These are phyloP conservation scores for Rhopalosiphum maidis DNA, from an alignment of 1,140 invertebrate genomes.

Conservation along the genomic window DNA sequence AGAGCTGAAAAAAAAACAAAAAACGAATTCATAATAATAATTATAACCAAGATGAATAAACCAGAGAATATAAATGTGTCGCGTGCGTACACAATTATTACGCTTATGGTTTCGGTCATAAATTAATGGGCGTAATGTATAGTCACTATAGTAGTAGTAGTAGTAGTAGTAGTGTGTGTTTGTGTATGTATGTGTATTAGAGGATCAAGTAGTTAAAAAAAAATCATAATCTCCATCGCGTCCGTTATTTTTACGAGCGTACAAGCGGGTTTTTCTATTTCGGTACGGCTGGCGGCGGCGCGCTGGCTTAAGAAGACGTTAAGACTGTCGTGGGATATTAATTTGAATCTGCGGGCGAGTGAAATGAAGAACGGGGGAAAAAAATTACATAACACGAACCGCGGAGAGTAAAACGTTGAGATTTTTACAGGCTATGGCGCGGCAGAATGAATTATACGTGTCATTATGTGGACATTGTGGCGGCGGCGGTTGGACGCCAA, in stretches of 20 bases:
- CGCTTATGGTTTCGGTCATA: conserved; percentile 1
- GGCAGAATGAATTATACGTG: conserved; percentile 44
- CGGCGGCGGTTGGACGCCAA: conserved; percentile 27
- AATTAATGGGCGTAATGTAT: conserved; percentile 26
- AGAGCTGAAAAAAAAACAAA: conserved; percentile 78
- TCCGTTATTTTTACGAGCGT: conserved; percentile 49
- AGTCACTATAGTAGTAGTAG: neutral
- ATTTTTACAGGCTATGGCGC: conserved; percentile 46
- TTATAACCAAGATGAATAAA: conserved; percentile 23
- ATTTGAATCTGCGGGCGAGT: conserved; percentile 19
- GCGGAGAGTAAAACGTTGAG: conserved; percentile 52
- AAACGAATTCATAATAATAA: conserved; percentile 59
- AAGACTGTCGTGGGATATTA: conserved; percentile 55
- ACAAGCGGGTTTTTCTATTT: conserved; percentile 57
- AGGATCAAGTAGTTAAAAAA: conserved; percentile 22
- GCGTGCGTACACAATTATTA: conserved; percentile 7
- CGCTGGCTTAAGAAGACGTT: conserved; percentile 49
- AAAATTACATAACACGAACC: conserved; percentile 31
- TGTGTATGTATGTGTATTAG: neutral
- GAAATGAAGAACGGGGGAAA: conserved; percentile 48
- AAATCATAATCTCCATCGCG: conserved; percentile 25
- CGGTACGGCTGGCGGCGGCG: conserved; percentile 17
- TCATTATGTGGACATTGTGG: conserved; percentile 21
- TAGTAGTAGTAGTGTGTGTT: neutral
- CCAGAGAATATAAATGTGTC: conserved; percentile 43